These are phyloP conservation scores for Noctua pronuba DNA, from an alignment of 2,888 invertebrate genomes.

Conservation along the genomic window DNA sequence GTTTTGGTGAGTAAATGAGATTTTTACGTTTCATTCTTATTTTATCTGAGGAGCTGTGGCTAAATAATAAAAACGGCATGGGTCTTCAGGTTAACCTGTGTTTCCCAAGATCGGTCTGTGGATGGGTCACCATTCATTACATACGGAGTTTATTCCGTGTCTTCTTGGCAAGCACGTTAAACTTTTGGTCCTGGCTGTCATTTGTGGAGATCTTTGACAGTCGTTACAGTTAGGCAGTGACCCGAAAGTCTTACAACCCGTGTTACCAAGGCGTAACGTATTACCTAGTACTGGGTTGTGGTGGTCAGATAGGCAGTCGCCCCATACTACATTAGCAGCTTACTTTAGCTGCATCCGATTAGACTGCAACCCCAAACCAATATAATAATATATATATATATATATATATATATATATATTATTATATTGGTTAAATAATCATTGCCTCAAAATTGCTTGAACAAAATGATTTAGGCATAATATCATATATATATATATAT, in stretches of 20 bases:
- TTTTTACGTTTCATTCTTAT: background rate
- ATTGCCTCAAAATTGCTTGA: background rate
- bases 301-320: background rate
- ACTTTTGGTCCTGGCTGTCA: background rate
- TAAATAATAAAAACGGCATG: background rate
- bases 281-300: background rate
- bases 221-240: background rate
- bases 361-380: background rate
- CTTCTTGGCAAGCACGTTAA: background rate
- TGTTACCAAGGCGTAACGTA: background rate
- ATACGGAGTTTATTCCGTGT: background rate
- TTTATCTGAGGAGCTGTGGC: background rate
- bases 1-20: slow-evolving; percentile 91
- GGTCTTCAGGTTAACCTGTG: background rate
- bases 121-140: background rate
- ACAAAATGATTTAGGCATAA: background rate
- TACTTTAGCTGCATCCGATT: background rate
- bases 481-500: no score
- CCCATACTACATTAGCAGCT: background rate
- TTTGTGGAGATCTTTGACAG: background rate
- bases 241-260: background rate
- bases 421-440: no score
- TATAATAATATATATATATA: no score
- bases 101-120: background rate
- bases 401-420: no score